These are phyloP conservation scores for Hippoglossus hippoglossus DNA, from an alignment of 2,797 vertebrate genomes.

Conservation along the genomic window DNA sequence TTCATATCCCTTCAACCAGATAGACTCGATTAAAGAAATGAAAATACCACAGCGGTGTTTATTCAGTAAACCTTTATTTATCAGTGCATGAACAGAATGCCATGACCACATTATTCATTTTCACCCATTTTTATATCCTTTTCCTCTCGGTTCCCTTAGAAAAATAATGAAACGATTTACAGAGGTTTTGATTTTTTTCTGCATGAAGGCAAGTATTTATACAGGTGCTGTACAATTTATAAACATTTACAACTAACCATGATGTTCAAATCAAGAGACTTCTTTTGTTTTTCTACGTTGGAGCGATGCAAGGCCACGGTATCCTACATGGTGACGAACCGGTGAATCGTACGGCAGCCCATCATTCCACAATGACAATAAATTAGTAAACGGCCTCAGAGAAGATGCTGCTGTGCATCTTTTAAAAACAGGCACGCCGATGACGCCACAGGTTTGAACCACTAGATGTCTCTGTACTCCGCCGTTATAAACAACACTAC, in stretches of 20 bases:
- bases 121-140: slow-evolving; percentile 75
- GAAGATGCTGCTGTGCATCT: slow-evolving; percentile 41
- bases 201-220: slow-evolving; percentile 93
- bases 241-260: slow-evolving; percentile 98
- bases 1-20: no score
- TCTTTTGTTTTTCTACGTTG: slow-evolving; percentile 70
- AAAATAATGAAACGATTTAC: slow-evolving; percentile 99
- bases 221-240: slow-evolving; percentile 99
- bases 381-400: slow-evolving; percentile 58
- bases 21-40: not conserved
- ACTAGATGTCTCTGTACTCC: slow-evolving; percentile 74
- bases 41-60: slow-evolving; percentile 9
- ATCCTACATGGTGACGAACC: slow-evolving; percentile 75
- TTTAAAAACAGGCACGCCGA: slow-evolving; percentile 33
- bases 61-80: slow-evolving; percentile 85
- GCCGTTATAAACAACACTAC: slow-evolving; percentile 45
- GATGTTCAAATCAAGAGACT: slow-evolving; percentile 83
- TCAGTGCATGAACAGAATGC: slow-evolving; percentile 89
- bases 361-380: slow-evolving; percentile 66
- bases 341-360: slow-evolving; percentile 76
- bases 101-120: slow-evolving; percentile 80
- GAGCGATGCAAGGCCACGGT: slow-evolving; percentile 94
- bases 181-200: slow-evolving; percentile 84
- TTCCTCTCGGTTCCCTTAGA: slow-evolving; percentile 92
- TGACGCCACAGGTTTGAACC: slow-evolving; percentile 23